Conservation (phyloP, 1,140 invertebrate genomes). For the Stegodyphus dumicola region DNA sequence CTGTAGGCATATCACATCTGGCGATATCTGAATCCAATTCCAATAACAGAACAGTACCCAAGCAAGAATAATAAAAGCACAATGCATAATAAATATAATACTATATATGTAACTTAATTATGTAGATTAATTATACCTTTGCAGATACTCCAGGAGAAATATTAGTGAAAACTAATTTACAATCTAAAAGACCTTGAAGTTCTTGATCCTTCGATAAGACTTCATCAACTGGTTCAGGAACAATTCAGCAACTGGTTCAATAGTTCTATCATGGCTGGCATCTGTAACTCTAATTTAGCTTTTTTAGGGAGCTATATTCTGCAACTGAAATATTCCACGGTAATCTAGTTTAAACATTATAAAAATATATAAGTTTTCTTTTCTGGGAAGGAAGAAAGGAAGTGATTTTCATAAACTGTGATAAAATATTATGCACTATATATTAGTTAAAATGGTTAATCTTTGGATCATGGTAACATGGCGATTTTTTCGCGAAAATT, state of each 20-base stretch:
- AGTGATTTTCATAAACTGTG: too few relatives aligned
- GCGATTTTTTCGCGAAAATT: too few relatives aligned
- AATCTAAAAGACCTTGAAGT: slow-evolving; percentile 76
- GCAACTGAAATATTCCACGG: slow-evolving; percentile 64
- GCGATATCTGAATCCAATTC: not conserved
- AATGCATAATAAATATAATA: too few relatives aligned
- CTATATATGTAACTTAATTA: not conserved
- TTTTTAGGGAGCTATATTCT: slow-evolving; percentile 72
- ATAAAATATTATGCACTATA: too few relatives aligned
- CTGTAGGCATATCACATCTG: too few relatives aligned
- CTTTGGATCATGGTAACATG: too few relatives aligned
- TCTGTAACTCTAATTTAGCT: slow-evolving; percentile 79
- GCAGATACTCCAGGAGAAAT: slow-evolving; percentile 82
- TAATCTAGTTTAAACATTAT: not conserved
- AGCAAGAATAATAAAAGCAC: too few relatives aligned
- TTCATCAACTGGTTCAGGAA: slow-evolving; percentile 69
- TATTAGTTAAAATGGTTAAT: too few relatives aligned
- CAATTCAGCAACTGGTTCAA: too few relatives aligned
- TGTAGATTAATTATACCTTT: slow-evolving; percentile 67
- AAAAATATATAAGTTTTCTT: not conserved
- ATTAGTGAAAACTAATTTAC: slow-evolving; percentile 87
- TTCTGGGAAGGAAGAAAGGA: not conserved
- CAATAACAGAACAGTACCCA: not conserved
- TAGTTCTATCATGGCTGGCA: slow-evolving; percentile 88
- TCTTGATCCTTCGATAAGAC: slow-evolving; percentile 80